phyloP scores from a whole-genome alignment of 53 echinoderm and acorn worm genomes.

The Pentamera pediparva region DNA sequence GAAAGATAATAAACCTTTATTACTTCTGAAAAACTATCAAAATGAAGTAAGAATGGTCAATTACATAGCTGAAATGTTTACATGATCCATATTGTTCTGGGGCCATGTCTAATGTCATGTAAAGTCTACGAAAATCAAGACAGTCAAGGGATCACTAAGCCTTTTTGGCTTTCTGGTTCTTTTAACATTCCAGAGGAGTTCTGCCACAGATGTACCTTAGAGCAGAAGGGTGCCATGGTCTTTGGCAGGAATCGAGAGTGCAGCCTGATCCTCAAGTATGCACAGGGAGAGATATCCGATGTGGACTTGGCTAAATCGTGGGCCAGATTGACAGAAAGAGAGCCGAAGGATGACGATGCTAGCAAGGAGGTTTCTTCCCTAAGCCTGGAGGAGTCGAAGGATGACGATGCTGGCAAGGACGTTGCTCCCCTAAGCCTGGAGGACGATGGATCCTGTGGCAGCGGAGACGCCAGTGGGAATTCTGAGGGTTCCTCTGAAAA shows the following conservation, averaged over 20 bases:
- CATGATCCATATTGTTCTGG: too few species aligned
- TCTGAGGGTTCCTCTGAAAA: not conserved
- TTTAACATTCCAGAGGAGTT: not conserved
- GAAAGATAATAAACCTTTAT: too few species aligned
- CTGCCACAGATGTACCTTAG: conserved; percentile 30
- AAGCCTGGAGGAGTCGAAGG: conserved; percentile 1
- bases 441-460: too few species aligned
- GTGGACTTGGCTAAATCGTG: conserved; percentile 12
- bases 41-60: not conserved
- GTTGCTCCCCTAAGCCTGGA: too few species aligned
- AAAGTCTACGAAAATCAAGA: too few species aligned
- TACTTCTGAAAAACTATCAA: not conserved
- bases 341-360: not conserved
- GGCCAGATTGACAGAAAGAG: not conserved
- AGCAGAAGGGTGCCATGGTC: conserved; percentile 81
- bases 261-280: conserved; percentile 49
- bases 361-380: not conserved
- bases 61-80: too few species aligned
- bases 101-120: too few species aligned
- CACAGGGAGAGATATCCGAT: conserved; percentile 21
- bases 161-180: too few species aligned
- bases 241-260: conserved; percentile 74
- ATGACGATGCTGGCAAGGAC: not conserved
- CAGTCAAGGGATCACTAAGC: too few species aligned
- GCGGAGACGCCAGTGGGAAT: not conserved